A percentile compares a stretch with the other conserved stretches of the same genome.
Evolutionary conservation across 2,113 vertebrate species (phyloP).

Genomic region (Notarius quadriscutis): DNA sequence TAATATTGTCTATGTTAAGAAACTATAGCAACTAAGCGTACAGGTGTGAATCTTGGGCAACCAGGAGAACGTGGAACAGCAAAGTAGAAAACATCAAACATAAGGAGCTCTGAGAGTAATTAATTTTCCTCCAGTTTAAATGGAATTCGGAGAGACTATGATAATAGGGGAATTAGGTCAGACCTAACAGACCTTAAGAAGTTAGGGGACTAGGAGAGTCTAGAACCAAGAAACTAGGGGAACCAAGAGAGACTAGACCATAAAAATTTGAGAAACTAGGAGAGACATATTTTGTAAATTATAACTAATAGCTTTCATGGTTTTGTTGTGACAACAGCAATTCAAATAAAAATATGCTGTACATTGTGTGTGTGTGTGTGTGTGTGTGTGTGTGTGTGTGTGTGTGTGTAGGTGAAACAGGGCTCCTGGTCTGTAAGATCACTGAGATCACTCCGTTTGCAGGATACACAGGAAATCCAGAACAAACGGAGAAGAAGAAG

Average conservation of each 20-base stretch:
- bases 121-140: not conserved
- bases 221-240: not conserved
- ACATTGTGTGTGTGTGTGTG: not conserved
- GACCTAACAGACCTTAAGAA: not conserved
- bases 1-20: not conserved
- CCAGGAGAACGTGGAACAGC: not conserved
- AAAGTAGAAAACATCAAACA: not conserved
- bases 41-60: not conserved
- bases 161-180: not conserved
- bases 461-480: constrained; percentile 70
- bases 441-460: constrained; percentile 66
- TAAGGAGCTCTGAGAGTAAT: not conserved
- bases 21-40: not conserved
- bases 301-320: not conserved
- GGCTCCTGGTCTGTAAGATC: constrained; percentile 74
- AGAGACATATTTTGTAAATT: not conserved
- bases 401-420: constrained; percentile 68
- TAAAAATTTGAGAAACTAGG: not conserved
- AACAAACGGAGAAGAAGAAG: constrained; percentile 75
- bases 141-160: not conserved
- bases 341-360: not conserved
- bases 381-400: constrained; percentile 11
- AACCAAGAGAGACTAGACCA: not conserved
- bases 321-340: not conserved
- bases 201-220: not conserved